Evolutionary conservation across 2,888 invertebrate genomes (phyloP).

Genomic region (Achlya flavicornis): DNA sequence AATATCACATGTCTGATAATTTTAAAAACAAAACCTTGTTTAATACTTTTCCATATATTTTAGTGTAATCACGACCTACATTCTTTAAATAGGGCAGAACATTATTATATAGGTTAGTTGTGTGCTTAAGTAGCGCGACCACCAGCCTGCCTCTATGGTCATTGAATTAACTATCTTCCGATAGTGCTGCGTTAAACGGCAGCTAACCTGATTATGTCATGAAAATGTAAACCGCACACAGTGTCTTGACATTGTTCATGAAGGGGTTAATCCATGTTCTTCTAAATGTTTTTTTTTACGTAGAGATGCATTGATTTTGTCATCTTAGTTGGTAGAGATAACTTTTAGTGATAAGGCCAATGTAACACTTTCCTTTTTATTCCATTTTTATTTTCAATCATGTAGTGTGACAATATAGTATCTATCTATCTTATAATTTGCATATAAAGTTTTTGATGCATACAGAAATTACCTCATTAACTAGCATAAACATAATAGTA

Average conservation of each 20-base stretch:
- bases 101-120: conserved; percentile 13
- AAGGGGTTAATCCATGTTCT: neutral
- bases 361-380: too few species aligned
- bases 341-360: too few species aligned
- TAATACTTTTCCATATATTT: conserved; percentile 19
- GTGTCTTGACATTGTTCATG: neutral
- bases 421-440: too few species aligned
- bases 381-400: too few species aligned
- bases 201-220: conserved; percentile 17
- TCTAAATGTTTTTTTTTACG: neutral
- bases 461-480: too few species aligned
- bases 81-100: conserved; percentile 43
- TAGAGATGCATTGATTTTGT: too few species aligned
- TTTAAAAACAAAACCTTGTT: neutral
- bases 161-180: conserved; percentile 36
- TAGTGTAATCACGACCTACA: conserved; percentile 45
- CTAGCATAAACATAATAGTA: too few species aligned
- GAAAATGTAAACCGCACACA: neutral
- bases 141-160: conserved; percentile 7
- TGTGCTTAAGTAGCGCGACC: conserved; percentile 2
- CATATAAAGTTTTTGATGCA: too few species aligned
- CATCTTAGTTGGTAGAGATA: too few species aligned
- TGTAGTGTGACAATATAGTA: too few species aligned
- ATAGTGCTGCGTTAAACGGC: conserved; percentile 35
- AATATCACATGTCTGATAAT: neutral